Evolutionary conservation across 2,888 invertebrate genomes (phyloP).

Genomic region (Brenthis ino): DNA sequence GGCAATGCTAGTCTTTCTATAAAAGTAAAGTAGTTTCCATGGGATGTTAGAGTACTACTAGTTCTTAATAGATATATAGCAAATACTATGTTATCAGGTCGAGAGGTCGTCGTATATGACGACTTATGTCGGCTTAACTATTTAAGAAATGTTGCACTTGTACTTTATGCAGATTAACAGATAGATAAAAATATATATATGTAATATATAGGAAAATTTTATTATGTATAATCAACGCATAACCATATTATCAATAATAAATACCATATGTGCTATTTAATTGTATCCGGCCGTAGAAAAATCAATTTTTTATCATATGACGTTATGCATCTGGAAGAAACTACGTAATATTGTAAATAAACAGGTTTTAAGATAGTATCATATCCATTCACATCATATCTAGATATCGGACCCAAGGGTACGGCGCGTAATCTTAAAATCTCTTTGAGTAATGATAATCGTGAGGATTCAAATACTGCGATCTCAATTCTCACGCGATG

Average conservation of each 20-base stretch:
- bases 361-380: conserved; percentile 16
- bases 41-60: too few relatives aligned
- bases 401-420: conserved; percentile 26
- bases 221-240: conserved; percentile 1
- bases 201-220: conserved; percentile 6
- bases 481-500: conserved; percentile 40
- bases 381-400: conserved; percentile 28
- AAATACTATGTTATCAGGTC: too few relatives aligned
- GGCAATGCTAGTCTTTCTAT: too few relatives aligned
- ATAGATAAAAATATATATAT: not conserved
- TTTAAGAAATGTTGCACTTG: too few relatives aligned
- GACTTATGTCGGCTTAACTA: too few relatives aligned
- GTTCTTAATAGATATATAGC: too few relatives aligned
- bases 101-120: too few relatives aligned
- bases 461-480: conserved; percentile 34
- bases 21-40: too few relatives aligned
- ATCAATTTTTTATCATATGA: not conserved
- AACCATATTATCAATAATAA: not conserved
- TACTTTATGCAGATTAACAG: too few relatives aligned
- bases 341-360: conserved; percentile 13
- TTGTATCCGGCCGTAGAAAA: conserved; percentile 1
- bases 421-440: conserved; percentile 33
- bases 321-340: conserved; percentile 5
- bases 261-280: conserved; percentile 3
- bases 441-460: conserved; percentile 38